These are phyloP conservation scores for Scophthalmus maximus DNA, from an alignment of 2,113 vertebrate genomes.

Conservation along the genomic window DNA sequence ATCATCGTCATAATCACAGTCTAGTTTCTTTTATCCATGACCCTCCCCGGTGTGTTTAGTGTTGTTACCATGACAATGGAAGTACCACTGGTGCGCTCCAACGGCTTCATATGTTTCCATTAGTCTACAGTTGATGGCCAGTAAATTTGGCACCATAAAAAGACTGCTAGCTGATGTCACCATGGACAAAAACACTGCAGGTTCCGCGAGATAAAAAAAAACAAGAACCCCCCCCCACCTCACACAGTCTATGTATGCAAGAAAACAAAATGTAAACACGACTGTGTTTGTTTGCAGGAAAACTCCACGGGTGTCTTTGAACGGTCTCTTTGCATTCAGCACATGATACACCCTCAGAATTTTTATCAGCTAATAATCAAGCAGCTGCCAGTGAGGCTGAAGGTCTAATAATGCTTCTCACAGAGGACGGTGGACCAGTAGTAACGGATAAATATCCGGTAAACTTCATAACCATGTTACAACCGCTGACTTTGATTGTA, in stretches of 20 bases:
- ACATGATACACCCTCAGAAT: not conserved
- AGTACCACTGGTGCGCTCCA: not conserved
- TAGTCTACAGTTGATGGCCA: not conserved
- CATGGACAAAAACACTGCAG: not conserved
- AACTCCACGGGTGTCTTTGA: not conserved
- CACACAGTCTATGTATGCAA: not conserved
- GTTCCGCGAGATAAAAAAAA: not conserved
- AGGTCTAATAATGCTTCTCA: not conserved
- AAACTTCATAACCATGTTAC: not conserved
- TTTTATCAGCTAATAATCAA: conserved; percentile 1
- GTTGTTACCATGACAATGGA: not conserved
- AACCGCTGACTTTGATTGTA: not conserved
- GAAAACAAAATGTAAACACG: not conserved
- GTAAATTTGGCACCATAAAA: not conserved
- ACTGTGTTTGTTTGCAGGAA: not conserved
- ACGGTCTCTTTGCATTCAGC: not conserved
- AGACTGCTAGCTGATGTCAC: not conserved
- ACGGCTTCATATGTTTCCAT: too few relatives aligned
- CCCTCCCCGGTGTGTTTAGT: not conserved
- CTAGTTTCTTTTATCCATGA: not conserved
- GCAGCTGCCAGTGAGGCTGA: not conserved
- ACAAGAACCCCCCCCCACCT: not conserved
- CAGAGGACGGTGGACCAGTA: not conserved
- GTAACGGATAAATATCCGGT: not conserved
- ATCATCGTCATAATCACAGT: too few relatives aligned